These are phyloP conservation scores for Andrena bucephala DNA, from an alignment of 2,888 invertebrate genomes.

Conservation along the genomic window DNA sequence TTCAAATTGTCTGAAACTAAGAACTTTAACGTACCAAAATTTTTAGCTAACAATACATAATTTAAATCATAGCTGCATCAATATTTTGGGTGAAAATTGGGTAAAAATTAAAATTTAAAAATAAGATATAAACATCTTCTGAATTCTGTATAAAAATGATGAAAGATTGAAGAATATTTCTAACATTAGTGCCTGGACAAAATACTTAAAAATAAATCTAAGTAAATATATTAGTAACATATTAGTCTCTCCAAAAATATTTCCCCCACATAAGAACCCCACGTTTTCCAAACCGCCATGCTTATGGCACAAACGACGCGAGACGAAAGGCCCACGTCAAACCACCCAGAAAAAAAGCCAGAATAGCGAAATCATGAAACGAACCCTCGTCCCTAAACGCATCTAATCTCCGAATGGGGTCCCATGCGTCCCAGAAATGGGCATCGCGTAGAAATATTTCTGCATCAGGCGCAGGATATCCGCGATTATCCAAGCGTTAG, in stretches of 20 bases:
- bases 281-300: neutral
- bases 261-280: neutral
- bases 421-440: slow-evolving; percentile 7
- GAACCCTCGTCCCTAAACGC: slow-evolving; percentile 30
- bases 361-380: slow-evolving; percentile 23
- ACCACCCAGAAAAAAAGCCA: slow-evolving; percentile 2
- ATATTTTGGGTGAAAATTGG: too few relatives aligned
- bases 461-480: neutral
- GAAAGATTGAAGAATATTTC: neutral
- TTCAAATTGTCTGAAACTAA: too few relatives aligned
- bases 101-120: neutral
- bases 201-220: neutral
- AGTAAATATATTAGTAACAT: neutral
- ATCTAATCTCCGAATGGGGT: slow-evolving; percentile 15
- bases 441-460: slow-evolving; percentile 29
- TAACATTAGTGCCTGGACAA: too few relatives aligned
- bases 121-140: neutral
- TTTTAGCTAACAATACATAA: too few relatives aligned
- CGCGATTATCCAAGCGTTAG: slow-evolving; percentile 51
- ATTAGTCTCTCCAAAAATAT: neutral
- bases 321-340: neutral
- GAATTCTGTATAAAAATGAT: neutral
- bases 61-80: too few relatives aligned
- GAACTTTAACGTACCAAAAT: too few relatives aligned
- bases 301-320: neutral